phyloP scores from a whole-genome alignment of 2,113 vertebrate species.

The Saccopteryx leptura region DNA sequence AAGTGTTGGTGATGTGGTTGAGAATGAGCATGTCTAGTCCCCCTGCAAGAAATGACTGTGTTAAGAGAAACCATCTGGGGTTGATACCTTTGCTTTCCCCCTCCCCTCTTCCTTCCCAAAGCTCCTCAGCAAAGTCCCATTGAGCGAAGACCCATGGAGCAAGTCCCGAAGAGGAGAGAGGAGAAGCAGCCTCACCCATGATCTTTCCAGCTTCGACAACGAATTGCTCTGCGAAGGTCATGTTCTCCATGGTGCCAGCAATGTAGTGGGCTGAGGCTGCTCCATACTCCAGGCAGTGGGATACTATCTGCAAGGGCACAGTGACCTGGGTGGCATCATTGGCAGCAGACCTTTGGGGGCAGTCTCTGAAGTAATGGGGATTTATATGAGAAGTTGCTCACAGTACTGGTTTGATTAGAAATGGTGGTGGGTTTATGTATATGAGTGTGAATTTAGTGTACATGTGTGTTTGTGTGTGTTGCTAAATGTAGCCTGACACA shows the following conservation, averaged over 20 bases:
- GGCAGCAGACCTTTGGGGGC: not conserved
- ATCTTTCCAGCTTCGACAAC: constrained; percentile 85
- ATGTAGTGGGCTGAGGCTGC: constrained; percentile 88
- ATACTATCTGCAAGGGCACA: constrained; percentile 84
- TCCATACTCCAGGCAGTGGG: constrained; percentile 86
- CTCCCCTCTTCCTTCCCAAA: rapidly evolving
- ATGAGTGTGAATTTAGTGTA: not conserved
- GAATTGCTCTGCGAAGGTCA: constrained; percentile 86
- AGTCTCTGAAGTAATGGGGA: not conserved
- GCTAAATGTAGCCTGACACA: not conserved
- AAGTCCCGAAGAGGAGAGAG: not conserved
- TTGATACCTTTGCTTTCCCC: not conserved
- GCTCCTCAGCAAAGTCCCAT: not conserved
- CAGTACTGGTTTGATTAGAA: not conserved
- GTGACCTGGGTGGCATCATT: not conserved
- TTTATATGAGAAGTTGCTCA: constrained; percentile 20
- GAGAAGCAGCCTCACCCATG: constrained; percentile 83
- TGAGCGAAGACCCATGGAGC: not conserved
- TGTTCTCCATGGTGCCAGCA: constrained; percentile 89
- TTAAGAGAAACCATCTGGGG: constrained; percentile 31
- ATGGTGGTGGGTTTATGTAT: not conserved
- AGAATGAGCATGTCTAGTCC: constrained; percentile 91
- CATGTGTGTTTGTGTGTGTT: not conserved
- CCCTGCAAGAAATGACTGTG: constrained; percentile 80
- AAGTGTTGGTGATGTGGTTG: constrained; percentile 81